These are phyloP conservation scores for Hoplostethus atlanticus DNA, from an alignment of 2,797 vertebrate genomes.

Conservation along the genomic window DNA sequence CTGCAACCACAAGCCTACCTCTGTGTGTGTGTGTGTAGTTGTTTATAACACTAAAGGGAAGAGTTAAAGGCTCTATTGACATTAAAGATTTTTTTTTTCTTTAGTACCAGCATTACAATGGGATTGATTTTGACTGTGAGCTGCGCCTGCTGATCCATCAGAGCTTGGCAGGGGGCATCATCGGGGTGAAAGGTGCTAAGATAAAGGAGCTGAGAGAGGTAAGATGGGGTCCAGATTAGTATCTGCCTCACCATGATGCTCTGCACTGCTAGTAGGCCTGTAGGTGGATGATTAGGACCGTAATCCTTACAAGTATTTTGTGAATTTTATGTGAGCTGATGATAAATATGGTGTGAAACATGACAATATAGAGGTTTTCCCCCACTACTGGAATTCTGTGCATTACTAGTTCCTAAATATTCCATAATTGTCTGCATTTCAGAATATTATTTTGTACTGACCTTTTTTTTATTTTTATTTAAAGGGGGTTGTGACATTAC, in stretches of 20 bases:
- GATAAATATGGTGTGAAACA: too few species aligned
- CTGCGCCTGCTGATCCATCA: constrained; percentile 97
- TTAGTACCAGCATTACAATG: constrained; percentile 99
- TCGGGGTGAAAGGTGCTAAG: constrained; percentile 98
- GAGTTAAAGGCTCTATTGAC: neutral
- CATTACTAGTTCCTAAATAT: too few species aligned
- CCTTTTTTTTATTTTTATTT: too few species aligned
- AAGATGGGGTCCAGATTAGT: constrained; percentile 49
- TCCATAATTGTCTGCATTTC: too few species aligned
- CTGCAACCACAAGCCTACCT: neutral
- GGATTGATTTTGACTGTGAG: constrained; percentile 97
- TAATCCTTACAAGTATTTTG: neutral
- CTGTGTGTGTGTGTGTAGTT: neutral
- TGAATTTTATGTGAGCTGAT: neutral
- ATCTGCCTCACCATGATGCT: neutral
- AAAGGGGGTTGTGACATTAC: too few species aligned
- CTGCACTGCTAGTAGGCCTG: neutral
- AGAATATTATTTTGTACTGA: too few species aligned
- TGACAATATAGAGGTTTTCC: too few species aligned
- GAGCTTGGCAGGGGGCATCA: constrained; percentile 97
- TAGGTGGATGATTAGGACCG: neutral
- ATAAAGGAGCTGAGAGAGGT: constrained; percentile 99
- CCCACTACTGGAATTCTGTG: too few species aligned
- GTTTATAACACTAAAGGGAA: neutral
- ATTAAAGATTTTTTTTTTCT: constrained; percentile 42